Conservation (phyloP, 2,113 vertebrate species). For the Synodontis membranacea region DNA sequence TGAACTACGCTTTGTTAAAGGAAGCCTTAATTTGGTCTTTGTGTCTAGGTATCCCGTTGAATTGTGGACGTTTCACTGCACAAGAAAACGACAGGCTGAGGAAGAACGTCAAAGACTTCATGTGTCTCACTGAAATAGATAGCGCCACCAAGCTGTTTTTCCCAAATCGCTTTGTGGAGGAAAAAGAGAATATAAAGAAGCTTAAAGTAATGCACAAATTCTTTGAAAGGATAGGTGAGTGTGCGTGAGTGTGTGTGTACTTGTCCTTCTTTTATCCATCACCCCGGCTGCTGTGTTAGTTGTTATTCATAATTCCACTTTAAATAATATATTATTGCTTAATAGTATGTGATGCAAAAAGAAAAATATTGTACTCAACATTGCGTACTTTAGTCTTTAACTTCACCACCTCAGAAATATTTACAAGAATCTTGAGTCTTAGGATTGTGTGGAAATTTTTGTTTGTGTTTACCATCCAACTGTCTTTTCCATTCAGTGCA, state of each 20-base stretch:
- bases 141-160: conserved; percentile 62
- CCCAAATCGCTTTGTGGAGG: conserved; percentile 56
- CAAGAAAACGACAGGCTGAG: conserved; percentile 61
- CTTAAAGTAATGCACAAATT: conserved; percentile 57
- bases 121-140: conserved; percentile 62
- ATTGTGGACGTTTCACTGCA: conserved; percentile 55
- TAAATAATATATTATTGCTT: not conserved
- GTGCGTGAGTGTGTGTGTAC: not conserved
- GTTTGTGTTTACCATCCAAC: not conserved
- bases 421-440: not conserved
- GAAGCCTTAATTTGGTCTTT: not conserved
- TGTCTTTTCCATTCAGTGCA: too few species aligned
- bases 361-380: too few species aligned
- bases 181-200: conserved; percentile 41
- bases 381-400: not conserved
- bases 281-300: not conserved
- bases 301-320: too few species aligned
- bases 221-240: conserved; percentile 61
- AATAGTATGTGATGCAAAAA: not conserved
- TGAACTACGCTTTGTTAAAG: too few species aligned
- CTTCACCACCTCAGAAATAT: not conserved
- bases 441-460: not conserved
- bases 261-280: not conserved
- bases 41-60: conserved; percentile 59
- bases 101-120: conserved; percentile 63